Base-by-base conservation (phyloP, 2,113 vertebrate species). In the Toxotes chatareus region DNA sequence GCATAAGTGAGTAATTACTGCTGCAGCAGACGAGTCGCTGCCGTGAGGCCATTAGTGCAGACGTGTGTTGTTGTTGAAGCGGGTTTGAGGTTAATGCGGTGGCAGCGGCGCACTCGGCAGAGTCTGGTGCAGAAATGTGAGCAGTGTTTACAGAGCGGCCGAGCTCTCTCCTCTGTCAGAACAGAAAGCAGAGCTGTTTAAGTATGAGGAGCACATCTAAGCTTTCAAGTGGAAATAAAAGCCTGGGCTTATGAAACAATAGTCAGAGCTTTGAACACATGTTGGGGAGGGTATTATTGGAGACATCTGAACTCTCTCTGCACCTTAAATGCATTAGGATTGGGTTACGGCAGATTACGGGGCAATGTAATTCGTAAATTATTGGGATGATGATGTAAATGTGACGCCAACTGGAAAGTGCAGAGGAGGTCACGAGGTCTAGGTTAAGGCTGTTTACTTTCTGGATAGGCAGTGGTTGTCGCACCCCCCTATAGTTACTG, bases 171-270 rank as follows among this genome's bases (percentile, higher is more conserved):
- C 53, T 59, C 71, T 34, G 4, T 67, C 23, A 38, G 68, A 51
- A 73, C 57, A 68, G 79, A 84, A 49, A 80, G 56, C 71, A 31
- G 55, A 9, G 69, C 56, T 36, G 51, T 79, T 76, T 73, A 74
- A 88, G 82, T 40, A 49, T 34, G 74, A 88, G 69, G 66, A 73
- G 66, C 83, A 76, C 78, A 46, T 82, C 73, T 84, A 36, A 88
- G 90, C 90, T 80, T 69, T 90, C 76, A 63, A 84, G 86, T 79
- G 86, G 79, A 86, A 87, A 74, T 76, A 80, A 78, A 89, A 88
- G 44, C 76, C 55, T 0, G 9, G 70, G 81, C 79, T 89, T 76
- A 68, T 71, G 73, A 85, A 88, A 88, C 83, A 88, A 91, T 79
- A 83, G 89, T 63, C 65, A 23, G 73, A 72, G 74, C 75, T 88